A percentile compares a stretch with the other conserved stretches of the same genome.
Evolutionary conservation across 2,113 vertebrate species (phyloP).

Genomic region (Alligator mississippiensis): DNA sequence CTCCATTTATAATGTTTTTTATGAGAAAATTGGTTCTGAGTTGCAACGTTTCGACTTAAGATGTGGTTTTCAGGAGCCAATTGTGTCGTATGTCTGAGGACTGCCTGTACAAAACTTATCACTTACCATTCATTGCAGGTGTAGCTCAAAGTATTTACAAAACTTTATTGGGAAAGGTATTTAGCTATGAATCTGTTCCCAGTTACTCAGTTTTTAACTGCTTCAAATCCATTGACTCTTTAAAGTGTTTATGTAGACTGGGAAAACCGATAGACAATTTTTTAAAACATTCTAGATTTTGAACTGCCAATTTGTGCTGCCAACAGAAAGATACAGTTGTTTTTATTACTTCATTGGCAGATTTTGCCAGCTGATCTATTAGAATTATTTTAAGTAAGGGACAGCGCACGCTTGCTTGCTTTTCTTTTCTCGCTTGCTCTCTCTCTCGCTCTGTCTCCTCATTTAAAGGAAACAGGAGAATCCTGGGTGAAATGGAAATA

Average conservation of each 20-base stretch:
- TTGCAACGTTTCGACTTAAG: too few relatives aligned
- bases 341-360: neutral
- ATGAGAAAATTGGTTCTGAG: too few relatives aligned
- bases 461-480: neutral
- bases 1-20: too few relatives aligned
- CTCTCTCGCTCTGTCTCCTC: too few relatives aligned
- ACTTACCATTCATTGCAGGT: neutral
- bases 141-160: neutral
- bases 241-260: neutral
- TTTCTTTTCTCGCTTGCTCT: neutral
- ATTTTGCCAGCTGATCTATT: neutral
- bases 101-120: neutral
- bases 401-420: neutral
- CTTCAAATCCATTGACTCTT: neutral
- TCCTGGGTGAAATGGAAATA: neutral
- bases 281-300: neutral
- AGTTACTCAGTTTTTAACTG: neutral
- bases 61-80: too few relatives aligned
- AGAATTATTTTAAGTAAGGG: neutral
- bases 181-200: neutral
- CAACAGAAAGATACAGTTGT: neutral
- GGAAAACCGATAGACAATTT: neutral
- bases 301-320: neutral
- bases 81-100: too few relatives aligned
- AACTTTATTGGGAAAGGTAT: neutral